These are phyloP conservation scores for Cephus spinipes DNA, from an alignment of 2,888 invertebrate species.

Conservation along the genomic window DNA sequence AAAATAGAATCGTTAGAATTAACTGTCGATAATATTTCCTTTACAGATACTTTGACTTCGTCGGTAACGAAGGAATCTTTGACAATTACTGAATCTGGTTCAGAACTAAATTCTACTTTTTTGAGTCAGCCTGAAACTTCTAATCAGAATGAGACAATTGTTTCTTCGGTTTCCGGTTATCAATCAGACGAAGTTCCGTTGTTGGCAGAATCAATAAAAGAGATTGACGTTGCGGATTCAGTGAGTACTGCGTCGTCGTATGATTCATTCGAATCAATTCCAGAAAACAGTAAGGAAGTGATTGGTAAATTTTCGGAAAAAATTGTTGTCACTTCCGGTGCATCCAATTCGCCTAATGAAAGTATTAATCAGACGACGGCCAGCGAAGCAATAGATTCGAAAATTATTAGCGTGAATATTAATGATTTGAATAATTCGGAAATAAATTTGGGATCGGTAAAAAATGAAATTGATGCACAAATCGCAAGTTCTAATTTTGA, in stretches of 20 bases:
- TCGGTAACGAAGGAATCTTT: too few species aligned
- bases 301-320: neutral
- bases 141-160: too few species aligned
- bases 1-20: too few species aligned
- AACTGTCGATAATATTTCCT: too few species aligned
- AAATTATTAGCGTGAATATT: neutral
- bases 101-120: too few species aligned
- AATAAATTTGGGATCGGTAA: neutral
- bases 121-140: too few species aligned
- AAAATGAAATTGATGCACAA: neutral
- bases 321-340: neutral
- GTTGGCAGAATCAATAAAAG: too few species aligned
- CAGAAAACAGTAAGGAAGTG: slow-evolving; percentile 8
- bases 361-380: neutral
- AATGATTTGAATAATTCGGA: neutral
- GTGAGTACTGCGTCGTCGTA: slow-evolving; percentile 14
- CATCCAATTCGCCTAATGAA: neutral
- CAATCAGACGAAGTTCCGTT: too few species aligned
- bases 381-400: neutral
- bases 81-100: too few species aligned
- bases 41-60: too few species aligned
- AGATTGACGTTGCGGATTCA: neutral
- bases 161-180: too few species aligned
- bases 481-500: neutral
- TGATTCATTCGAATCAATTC: slow-evolving; percentile 19